Evolutionary conservation across 2,113 vertebrate species (phyloP).

Genomic region (Chionodraco myersi): DNA sequence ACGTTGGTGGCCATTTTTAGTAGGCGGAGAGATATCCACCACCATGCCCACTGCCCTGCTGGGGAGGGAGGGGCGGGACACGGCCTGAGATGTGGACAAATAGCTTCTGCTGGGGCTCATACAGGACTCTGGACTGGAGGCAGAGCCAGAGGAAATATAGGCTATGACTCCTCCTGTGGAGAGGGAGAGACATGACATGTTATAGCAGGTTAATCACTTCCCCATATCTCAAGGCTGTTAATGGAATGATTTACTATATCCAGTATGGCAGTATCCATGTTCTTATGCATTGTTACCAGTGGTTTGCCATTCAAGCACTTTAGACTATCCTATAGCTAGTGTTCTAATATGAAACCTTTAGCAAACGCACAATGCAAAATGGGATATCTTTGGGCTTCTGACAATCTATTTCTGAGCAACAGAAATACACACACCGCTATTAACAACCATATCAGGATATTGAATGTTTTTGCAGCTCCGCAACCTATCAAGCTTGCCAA

Average conservation of each 20-base stretch:
- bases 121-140: conserved; percentile 91
- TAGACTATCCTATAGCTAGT: neutral
- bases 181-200: conserved; percentile 29
- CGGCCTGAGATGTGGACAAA: conserved; percentile 85
- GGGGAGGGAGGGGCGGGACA: conserved; percentile 86
- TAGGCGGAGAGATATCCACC: conserved; percentile 64
- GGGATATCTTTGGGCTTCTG: neutral
- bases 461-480: neutral
- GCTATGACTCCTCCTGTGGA: conserved; percentile 93
- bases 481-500: neutral
- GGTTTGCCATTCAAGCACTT: too few species aligned
- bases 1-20: conserved; percentile 65
- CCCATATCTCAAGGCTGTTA: neutral
- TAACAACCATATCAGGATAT: neutral
- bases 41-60: conserved; percentile 81
- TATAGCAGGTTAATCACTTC: neutral
- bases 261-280: neutral
- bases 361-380: neutral
- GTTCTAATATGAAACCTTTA: neutral
- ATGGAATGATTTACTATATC: neutral
- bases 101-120: conserved; percentile 89
- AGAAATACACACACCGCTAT: too few species aligned
- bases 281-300: too few species aligned
- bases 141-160: conserved; percentile 94
- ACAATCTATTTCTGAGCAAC: neutral